Percentiles rank a stretch among this genome's conserved stretches.
Evolutionary conservation across 2,797 vertebrate genomes (phyloP).

Genomic region (Danio jaintianensis): DNA sequence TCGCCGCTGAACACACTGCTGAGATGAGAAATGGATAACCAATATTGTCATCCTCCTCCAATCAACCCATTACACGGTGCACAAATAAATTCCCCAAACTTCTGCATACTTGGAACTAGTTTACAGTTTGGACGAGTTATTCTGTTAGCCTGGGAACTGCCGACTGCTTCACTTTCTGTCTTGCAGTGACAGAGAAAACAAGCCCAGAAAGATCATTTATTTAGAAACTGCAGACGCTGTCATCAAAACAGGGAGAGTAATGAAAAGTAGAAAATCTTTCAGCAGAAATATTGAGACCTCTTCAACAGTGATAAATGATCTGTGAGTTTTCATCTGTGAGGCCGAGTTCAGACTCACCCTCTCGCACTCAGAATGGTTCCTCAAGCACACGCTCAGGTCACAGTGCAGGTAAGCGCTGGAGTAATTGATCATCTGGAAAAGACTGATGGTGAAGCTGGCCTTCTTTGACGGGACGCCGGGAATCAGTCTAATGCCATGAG

Average conservation of each 20-base stretch:
- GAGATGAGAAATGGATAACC: constrained; percentile 13
- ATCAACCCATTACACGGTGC: not conserved
- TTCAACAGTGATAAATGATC: constrained; percentile 52
- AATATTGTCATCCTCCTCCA: constrained; percentile 18
- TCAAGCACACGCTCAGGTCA: constrained; percentile 76
- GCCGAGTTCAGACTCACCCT: constrained; percentile 69
- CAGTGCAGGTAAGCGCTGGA: constrained; percentile 80
- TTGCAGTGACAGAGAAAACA: constrained; percentile 33
- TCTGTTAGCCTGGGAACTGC: constrained; percentile 7
- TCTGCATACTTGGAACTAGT: constrained; percentile 28
- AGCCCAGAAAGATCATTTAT: constrained; percentile 27
- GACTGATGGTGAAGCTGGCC: constrained; percentile 81
- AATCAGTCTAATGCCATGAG: constrained; percentile 73
- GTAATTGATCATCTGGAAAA: constrained; percentile 86
- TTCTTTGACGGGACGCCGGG: constrained; percentile 69
- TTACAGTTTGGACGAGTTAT: constrained; percentile 16
- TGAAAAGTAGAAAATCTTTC: constrained; percentile 42
- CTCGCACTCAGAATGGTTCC: constrained; percentile 69
- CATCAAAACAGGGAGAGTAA: constrained; percentile 50
- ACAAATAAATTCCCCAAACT: constrained; percentile 7
- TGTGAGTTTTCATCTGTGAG: constrained; percentile 30
- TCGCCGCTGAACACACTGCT: constrained; percentile 65
- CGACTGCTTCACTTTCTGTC: constrained; percentile 9
- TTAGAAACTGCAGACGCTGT: constrained; percentile 20
- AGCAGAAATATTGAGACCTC: constrained; percentile 42